Evolutionary conservation across 1,140 invertebrate genomes (phyloP), one percentile per base, ranked within the genome.

Genomic region (Aphaenogaster rudis): DNA sequence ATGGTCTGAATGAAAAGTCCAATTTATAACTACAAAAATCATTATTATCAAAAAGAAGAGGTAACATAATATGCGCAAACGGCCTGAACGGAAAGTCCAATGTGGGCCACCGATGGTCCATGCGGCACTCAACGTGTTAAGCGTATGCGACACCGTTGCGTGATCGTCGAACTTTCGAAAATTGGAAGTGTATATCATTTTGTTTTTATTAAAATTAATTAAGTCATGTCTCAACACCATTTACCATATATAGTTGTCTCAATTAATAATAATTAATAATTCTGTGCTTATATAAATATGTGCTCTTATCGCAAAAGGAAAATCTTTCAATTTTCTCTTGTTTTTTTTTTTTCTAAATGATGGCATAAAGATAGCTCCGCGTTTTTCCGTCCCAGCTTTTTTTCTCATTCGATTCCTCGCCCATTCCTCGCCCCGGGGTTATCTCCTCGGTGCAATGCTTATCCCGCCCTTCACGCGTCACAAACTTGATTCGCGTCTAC

Each of bases 401-500:
- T 72, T 82, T 28, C 13, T 33, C 21, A 7, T 17, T 45, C 15
- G 59, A 7, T 28, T 28, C 28, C 28, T 28, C 28, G 28, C 28
- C 28, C 28, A 28, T 28, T 54, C 59, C n/a, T 63, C 45, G 11
- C 13, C 48, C 33, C 61, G 28, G 39, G 15, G 61, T 69, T 86
- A 67, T 79, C 84, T 80, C 57, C 54, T 67, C 64, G 45, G 9
- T 42, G 80, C 69, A 61, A 84, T 54, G 80, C 54, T 84, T 76
- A 82, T 74, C 52, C 52, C 67, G 69, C 57, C 69, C 80, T 84
- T 84, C 28, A 84, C 69, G 80, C 80, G 69, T 84, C 80, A 84
- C 80, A 76, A 84, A 82, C 66, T 72, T 72, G 66, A 82, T 82
- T 82, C 80, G 63, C 45, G 79, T 82, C 80, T 61, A 15, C 50